Evolutionary conservation across 2,888 invertebrate species (phyloP).

Genomic region (Erpobdella octoculata): DNA sequence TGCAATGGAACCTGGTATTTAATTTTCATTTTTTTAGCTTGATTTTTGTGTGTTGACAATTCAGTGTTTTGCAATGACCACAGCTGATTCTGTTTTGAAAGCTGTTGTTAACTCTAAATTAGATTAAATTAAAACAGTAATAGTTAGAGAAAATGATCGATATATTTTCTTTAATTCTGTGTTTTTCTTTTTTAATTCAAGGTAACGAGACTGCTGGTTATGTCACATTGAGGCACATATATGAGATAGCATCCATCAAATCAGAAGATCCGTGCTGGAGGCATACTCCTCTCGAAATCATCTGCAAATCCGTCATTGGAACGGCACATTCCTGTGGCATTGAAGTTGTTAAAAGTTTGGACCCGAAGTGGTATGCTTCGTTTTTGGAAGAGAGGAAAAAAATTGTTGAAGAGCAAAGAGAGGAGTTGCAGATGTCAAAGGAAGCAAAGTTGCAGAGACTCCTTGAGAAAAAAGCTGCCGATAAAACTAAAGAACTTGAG

Average conservation of each 20-base stretch:
- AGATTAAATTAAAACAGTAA: background rate
- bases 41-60: too few species aligned
- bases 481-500: too few species aligned
- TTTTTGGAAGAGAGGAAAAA: constrained; percentile 70
- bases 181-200: too few species aligned
- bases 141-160: background rate
- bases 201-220: constrained; percentile 74
- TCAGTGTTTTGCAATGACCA: too few species aligned
- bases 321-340: constrained; percentile 75
- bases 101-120: background rate
- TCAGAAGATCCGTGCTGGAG: constrained; percentile 65
- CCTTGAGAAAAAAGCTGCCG: too few species aligned
- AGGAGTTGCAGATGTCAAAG: constrained; percentile 70
- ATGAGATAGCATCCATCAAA: constrained; percentile 96
- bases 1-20: constrained; percentile 52
- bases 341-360: constrained; percentile 62
- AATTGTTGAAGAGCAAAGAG: constrained; percentile 65
- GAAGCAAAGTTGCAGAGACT: constrained; percentile 84
- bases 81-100: too few species aligned
- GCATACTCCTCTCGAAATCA: constrained; percentile 44
- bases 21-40: background rate
- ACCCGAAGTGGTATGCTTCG: constrained; percentile 67
- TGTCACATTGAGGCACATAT: constrained; percentile 85
- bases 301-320: constrained; percentile 72
- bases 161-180: background rate